Conservation (phyloP, 2,797 vertebrate species). For the Karalla daura region DNA sequence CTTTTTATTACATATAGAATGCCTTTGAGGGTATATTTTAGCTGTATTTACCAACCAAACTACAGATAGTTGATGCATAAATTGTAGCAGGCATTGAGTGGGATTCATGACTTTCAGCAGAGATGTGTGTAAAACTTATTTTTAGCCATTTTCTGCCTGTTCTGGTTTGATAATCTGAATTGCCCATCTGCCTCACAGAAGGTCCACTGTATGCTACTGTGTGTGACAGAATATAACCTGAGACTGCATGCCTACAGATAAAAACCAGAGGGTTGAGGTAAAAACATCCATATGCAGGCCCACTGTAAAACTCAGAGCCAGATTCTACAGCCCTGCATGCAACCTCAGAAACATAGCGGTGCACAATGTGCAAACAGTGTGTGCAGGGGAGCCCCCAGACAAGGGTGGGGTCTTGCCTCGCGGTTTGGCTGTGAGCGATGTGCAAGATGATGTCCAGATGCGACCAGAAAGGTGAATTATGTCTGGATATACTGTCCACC, state of each 20-base stretch:
- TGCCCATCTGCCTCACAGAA: neutral
- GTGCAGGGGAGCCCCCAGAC: conserved; percentile 32
- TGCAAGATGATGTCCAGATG: conserved; percentile 21
- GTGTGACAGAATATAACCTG: neutral
- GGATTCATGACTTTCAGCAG: too few relatives aligned
- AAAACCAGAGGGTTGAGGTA: neutral
- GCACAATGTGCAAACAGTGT: conserved; percentile 22
- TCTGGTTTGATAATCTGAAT: too few relatives aligned
- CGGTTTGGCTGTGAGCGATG: conserved; percentile 28
- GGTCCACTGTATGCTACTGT: neutral
- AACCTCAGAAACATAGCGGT: conserved; percentile 15
- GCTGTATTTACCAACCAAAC: too few relatives aligned
- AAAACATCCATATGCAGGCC: neutral
- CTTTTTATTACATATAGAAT: too few relatives aligned
- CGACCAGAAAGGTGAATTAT: neutral
- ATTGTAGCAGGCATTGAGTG: too few relatives aligned
- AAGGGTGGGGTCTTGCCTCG: conserved; percentile 36
- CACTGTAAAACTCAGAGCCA: neutral
- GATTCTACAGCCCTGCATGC: conserved; percentile 16
- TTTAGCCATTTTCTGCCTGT: neutral
- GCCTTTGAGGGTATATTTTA: too few relatives aligned
- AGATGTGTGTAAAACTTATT: neutral
- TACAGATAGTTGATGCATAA: too few relatives aligned
- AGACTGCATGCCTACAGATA: neutral
- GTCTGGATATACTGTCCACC: neutral